Conservation (phyloP, 2,888 invertebrate species). For the Hoplodrina blanda region DNA sequence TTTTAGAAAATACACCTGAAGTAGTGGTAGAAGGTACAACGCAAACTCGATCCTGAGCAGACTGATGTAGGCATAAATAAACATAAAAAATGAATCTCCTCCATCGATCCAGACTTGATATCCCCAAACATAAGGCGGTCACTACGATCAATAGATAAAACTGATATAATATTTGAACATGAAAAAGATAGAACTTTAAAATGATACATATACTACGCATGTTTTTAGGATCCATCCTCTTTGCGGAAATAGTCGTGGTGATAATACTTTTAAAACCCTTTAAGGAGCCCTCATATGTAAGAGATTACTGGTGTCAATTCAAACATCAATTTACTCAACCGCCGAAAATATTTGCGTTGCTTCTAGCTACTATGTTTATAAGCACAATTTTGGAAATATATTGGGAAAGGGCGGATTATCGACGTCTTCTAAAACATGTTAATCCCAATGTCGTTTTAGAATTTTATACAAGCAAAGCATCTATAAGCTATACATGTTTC, state of each 20-base stretch:
- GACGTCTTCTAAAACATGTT: conserved; percentile 63
- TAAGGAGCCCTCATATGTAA: conserved; percentile 72
- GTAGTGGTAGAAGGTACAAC: background rate
- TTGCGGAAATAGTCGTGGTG: conserved; percentile 71
- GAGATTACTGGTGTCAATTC: conserved; percentile 74
- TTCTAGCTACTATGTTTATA: conserved; percentile 62
- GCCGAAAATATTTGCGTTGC: conserved; percentile 60
- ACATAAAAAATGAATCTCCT: background rate
- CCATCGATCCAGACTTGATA: background rate
- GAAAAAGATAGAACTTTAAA: conserved; percentile 22
- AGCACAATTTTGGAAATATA: conserved; percentile 73
- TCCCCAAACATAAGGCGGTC: background rate
- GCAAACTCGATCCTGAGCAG: conserved; percentile 18
- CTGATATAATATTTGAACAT: background rate
- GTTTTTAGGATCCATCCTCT: conserved; percentile 67
- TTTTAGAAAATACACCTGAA: conserved; percentile 63
- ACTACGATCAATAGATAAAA: background rate
- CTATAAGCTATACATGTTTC: conserved; percentile 71
- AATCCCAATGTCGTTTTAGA: conserved; percentile 64
- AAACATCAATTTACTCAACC: conserved; percentile 59
- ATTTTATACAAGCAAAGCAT: conserved; percentile 73
- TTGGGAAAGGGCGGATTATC: conserved; percentile 69
- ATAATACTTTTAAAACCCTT: conserved; percentile 78
- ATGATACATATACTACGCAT: conserved; percentile 78
- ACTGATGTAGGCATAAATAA: background rate